Conservation (phyloP, 2,113 vertebrate species). For the Caloenas nicobarica region DNA sequence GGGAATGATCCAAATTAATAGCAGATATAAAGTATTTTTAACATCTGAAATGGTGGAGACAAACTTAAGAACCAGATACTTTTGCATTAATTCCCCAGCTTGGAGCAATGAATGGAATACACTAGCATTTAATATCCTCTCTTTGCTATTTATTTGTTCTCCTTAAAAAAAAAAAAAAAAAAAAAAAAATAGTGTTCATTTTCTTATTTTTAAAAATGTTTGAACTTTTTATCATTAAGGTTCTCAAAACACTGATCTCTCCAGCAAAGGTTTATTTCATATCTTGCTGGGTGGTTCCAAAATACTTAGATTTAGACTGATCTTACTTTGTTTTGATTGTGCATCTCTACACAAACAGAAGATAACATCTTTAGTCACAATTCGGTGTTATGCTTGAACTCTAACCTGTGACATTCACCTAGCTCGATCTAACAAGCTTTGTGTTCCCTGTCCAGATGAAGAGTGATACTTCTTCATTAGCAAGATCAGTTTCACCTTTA, state of each 20-base stretch:
- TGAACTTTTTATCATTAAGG: background rate
- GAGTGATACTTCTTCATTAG: conserved; percentile 79
- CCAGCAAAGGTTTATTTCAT: conserved; percentile 4
- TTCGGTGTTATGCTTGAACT: conserved; percentile 68
- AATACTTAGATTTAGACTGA: conserved; percentile 11
- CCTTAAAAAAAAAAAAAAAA: no score
- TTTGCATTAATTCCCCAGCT: background rate
- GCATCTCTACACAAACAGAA: conserved; percentile 59
- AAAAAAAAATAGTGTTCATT: background rate
- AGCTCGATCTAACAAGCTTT: conserved; percentile 72
- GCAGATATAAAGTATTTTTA: background rate
- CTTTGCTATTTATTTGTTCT: background rate
- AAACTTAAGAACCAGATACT: background rate
- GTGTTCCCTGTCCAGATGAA: conserved; percentile 67
- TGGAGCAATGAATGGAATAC: background rate
- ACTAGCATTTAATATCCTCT: background rate
- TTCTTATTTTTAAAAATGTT: background rate
- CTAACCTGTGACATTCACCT: conserved; percentile 77
- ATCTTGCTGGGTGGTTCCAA: background rate
- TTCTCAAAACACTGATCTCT: background rate
- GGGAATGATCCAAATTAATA: background rate
- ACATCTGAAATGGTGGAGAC: background rate
- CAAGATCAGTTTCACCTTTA: conserved; percentile 79
- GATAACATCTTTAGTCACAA: conserved; percentile 73
- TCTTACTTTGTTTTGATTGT: conserved; percentile 38